These are phyloP conservation scores for Drosophila sp. DNA, from an alignment of 1,140 invertebrate species.

Conservation along the genomic window DNA sequence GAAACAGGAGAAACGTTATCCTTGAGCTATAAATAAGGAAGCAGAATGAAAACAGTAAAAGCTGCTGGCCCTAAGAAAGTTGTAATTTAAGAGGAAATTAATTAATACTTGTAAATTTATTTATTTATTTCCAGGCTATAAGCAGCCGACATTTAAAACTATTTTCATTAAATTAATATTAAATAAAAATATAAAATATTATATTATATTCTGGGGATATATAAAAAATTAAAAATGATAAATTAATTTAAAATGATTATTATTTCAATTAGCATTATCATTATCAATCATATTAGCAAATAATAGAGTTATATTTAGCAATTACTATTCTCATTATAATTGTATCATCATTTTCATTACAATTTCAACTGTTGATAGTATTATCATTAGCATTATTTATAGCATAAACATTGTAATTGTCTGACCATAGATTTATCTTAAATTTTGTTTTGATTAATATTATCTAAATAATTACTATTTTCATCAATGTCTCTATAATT, in stretches of 20 bases:
- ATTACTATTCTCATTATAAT: background rate
- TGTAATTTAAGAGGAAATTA: background rate
- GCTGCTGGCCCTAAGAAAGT: background rate
- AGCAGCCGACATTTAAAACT: too few species aligned
- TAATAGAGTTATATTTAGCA: too few species aligned
- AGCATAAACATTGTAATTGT: background rate
- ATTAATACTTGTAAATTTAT: too few species aligned
- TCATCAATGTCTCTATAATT: background rate
- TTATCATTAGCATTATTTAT: background rate
- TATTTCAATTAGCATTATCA: background rate
- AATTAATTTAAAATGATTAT: background rate
- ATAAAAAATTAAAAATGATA: too few species aligned
- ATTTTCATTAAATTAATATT: background rate
- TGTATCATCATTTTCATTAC: background rate
- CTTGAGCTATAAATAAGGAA: constrained; percentile 1
- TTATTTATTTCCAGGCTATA: too few species aligned
- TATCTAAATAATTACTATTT: background rate
- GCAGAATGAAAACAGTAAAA: constrained; percentile 10
- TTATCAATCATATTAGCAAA: background rate
- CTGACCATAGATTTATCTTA: too few species aligned
- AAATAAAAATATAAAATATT: background rate
- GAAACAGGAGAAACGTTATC: constrained; percentile 10
- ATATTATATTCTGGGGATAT: too few species aligned
- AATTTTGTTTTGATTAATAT: too few species aligned
- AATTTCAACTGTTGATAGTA: background rate